phyloP scores from a whole-genome alignment of 2,888 invertebrate species.

The Sarcophaga subvicina region DNA sequence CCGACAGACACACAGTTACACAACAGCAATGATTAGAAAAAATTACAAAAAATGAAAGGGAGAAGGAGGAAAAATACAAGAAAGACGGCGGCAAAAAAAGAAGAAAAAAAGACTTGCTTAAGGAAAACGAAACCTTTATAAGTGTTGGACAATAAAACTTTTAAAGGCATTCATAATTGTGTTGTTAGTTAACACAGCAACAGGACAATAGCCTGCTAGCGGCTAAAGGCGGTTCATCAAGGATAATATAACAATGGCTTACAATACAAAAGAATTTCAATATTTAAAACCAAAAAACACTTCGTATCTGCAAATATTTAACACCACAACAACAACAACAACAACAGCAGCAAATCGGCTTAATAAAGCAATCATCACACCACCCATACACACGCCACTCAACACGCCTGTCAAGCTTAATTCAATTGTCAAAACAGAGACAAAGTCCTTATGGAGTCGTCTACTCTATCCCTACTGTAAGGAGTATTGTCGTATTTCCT shows the following conservation, averaged over 20 bases:
- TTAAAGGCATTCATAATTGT: slow-evolving; percentile 62
- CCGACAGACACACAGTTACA: neutral
- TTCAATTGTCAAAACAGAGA: slow-evolving; percentile 26
- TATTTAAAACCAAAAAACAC: slow-evolving; percentile 59
- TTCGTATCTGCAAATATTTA: slow-evolving; percentile 50
- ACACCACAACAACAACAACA: slow-evolving; percentile 30
- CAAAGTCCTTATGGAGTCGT: slow-evolving; percentile 61
- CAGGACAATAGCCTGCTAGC: neutral
- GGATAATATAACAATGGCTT: slow-evolving; percentile 44
- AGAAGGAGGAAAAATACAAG: slow-evolving; percentile 70
- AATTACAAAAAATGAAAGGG: neutral
- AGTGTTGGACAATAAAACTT: slow-evolving; percentile 23
- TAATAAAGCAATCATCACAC: neutral
- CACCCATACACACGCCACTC: neutral
- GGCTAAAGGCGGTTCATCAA: neutral
- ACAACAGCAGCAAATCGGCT: slow-evolving; percentile 21
- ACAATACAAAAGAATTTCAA: slow-evolving; percentile 64
- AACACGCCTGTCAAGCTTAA: slow-evolving; percentile 1
- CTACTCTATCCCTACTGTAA: slow-evolving; percentile 72
- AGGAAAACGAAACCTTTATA: slow-evolving; percentile 54
- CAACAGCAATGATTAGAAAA: neutral
- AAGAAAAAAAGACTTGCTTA: slow-evolving; percentile 68
- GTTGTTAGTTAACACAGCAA: slow-evolving; percentile 60
- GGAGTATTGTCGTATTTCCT: slow-evolving; percentile 75
- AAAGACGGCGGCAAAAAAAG: slow-evolving; percentile 69